These are phyloP conservation scores for Zaprionus davidi DNA, from an alignment of 1,140 invertebrate genomes.

Conservation along the genomic window DNA sequence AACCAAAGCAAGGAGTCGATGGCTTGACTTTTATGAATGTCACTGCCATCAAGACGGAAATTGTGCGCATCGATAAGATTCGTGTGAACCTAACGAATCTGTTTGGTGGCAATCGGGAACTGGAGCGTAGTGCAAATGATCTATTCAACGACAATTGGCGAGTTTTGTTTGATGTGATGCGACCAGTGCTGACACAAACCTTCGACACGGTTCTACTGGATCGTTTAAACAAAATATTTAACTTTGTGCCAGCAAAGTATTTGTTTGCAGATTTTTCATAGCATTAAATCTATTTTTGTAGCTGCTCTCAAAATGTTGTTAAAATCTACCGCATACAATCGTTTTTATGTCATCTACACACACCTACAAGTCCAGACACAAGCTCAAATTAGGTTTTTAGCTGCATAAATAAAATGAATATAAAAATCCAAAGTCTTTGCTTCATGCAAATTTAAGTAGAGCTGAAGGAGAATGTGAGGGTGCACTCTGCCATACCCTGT, in stretches of 20 bases:
- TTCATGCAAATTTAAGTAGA: neutral
- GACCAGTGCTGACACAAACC: constrained; percentile 52
- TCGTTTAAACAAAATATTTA: constrained; percentile 50
- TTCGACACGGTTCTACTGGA: constrained; percentile 40
- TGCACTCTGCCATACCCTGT: neutral
- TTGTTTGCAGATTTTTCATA: constrained; percentile 43
- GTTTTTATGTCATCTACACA: neutral
- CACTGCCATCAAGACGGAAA: constrained; percentile 34
- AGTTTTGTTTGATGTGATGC: constrained; percentile 58
- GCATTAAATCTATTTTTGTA: neutral
- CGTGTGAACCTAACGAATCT: constrained; percentile 49
- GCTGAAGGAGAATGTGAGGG: neutral
- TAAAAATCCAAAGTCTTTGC: constrained; percentile 6
- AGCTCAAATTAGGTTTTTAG: constrained; percentile 6
- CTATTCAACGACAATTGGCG: constrained; percentile 76
- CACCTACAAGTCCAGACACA: neutral
- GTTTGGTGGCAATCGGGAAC: constrained; percentile 61
- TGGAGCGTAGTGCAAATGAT: constrained; percentile 67
- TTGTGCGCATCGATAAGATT: constrained; percentile 37
- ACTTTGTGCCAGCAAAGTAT: constrained; percentile 48
- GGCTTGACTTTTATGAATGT: constrained; percentile 39
- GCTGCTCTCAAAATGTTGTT: neutral
- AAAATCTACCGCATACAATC: neutral
- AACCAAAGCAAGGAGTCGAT: constrained; percentile 15
- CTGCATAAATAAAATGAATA: constrained; percentile 3